These are phyloP conservation scores for Hydrolagus affinis DNA, from an alignment of 2,113 vertebrate genomes.

Conservation along the genomic window DNA sequence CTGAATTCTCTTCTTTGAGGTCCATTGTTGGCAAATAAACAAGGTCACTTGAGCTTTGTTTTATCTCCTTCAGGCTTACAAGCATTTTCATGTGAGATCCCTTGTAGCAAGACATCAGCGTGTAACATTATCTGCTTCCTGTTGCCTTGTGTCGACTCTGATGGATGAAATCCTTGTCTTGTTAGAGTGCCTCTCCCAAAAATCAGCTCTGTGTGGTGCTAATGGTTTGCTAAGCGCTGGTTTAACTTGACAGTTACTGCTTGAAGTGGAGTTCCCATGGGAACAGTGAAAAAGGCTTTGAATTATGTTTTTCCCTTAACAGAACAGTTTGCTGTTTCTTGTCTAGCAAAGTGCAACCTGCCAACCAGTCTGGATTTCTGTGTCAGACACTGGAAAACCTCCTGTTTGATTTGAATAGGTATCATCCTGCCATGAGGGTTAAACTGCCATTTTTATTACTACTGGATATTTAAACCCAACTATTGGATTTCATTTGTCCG, in stretches of 20 bases:
- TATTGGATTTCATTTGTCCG: too few relatives aligned
- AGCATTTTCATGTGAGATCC: slow-evolving; percentile 39
- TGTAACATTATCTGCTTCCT: slow-evolving; percentile 49
- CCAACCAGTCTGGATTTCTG: background rate
- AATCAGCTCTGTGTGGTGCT: slow-evolving; percentile 23
- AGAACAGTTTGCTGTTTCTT: slow-evolving; percentile 20
- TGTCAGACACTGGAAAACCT: background rate
- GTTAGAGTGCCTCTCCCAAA: slow-evolving; percentile 14
- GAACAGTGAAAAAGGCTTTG: slow-evolving; percentile 3
- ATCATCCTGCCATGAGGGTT: background rate
- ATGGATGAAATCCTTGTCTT: slow-evolving; percentile 18
- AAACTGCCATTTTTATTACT: background rate
- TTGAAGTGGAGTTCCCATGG: slow-evolving; percentile 26
- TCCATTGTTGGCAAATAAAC: slow-evolving; percentile 51
- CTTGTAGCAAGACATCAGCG: slow-evolving; percentile 41
- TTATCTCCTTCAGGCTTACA: slow-evolving; percentile 49
- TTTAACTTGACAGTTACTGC: slow-evolving; percentile 27
- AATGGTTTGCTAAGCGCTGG: slow-evolving; percentile 23
- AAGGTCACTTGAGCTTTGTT: slow-evolving; percentile 46
- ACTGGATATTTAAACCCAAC: background rate
- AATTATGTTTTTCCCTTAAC: background rate
- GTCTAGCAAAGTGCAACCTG: background rate
- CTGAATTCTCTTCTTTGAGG: slow-evolving; percentile 39
- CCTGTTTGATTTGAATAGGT: background rate
- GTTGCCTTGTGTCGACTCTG: slow-evolving; percentile 39